These are phyloP conservation scores for Melinaea menophilus DNA, from an alignment of 2,888 invertebrate genomes.

Conservation along the genomic window DNA sequence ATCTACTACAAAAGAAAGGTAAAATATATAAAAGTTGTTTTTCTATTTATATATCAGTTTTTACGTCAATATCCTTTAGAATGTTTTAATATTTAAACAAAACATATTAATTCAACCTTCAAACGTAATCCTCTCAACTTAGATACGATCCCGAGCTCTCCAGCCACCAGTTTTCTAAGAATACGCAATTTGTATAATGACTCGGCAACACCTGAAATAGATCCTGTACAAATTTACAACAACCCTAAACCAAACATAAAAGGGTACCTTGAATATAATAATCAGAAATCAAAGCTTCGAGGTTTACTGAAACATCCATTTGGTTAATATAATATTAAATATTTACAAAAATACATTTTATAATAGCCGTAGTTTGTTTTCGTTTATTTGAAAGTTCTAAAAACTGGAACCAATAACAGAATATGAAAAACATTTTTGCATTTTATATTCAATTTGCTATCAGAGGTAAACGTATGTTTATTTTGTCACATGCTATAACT, in stretches of 20 bases:
- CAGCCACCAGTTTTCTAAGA: slow-evolving; percentile 53
- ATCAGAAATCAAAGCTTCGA: slow-evolving; percentile 1
- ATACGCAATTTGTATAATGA: slow-evolving; percentile 57
- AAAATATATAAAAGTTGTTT: background rate
- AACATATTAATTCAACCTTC: background rate
- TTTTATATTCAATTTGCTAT: no score
- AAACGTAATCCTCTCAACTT: slow-evolving; percentile 38
- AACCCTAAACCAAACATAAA: slow-evolving; percentile 6
- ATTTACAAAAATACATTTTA: background rate
- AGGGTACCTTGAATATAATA: slow-evolving; percentile 38
- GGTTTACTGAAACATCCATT: slow-evolving; percentile 2
- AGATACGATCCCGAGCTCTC: slow-evolving; percentile 34
- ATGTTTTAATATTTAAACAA: slow-evolving; percentile 3
- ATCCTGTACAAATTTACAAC: slow-evolving; percentile 48
- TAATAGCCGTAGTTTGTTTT: no score
- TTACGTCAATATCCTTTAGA: background rate
- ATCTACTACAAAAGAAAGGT: background rate
- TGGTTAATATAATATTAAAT: background rate
- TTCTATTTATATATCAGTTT: background rate
- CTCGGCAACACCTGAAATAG: slow-evolving; percentile 49
- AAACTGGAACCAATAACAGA: no score
- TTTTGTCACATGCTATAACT: no score
- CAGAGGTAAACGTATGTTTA: no score
- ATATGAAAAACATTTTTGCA: no score
- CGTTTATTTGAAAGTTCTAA: no score